These are phyloP conservation scores for Amblyornis subalaris DNA, from an alignment of 2,113 vertebrate species.

Conservation along the genomic window DNA sequence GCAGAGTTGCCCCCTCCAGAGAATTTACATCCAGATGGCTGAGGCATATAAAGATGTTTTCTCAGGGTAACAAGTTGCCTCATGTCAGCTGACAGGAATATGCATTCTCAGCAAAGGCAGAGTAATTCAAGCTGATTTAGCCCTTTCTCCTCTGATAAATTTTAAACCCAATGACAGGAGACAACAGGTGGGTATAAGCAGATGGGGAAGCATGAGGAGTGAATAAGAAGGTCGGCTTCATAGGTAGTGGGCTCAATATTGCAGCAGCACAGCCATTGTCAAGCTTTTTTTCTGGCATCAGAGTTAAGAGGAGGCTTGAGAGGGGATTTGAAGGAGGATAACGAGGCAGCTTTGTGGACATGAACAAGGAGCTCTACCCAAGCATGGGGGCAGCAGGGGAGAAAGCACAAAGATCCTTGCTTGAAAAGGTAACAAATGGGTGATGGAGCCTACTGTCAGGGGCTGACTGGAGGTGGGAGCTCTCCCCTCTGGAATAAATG, in stretches of 20 bases:
- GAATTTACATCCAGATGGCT: constrained; percentile 47
- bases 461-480: constrained; percentile 64
- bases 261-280: constrained; percentile 45
- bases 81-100: constrained; percentile 10
- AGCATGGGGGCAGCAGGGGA: constrained; percentile 64
- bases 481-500: constrained; percentile 61
- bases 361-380: constrained; percentile 63
- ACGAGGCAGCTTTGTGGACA: constrained; percentile 60
- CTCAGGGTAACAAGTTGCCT: constrained; percentile 47
- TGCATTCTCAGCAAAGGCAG: constrained; percentile 27
- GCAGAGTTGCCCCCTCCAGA: background rate
- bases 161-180: background rate
- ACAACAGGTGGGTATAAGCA: constrained; percentile 54
- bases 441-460: constrained; percentile 61
- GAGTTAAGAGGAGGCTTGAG: constrained; percentile 57
- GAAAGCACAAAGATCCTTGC: constrained; percentile 65
- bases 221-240: constrained; percentile 45
- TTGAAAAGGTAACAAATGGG: constrained; percentile 64
- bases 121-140: constrained; percentile 41
- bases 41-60: constrained; percentile 26
- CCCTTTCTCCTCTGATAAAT: constrained; percentile 35
- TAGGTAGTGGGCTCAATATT: constrained; percentile 40
- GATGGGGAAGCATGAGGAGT: constrained; percentile 23
- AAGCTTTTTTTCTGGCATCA: constrained; percentile 34
- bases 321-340: constrained; percentile 63